Conservation (phyloP, 2,797 vertebrate genomes). For the Coracias cyanogaster region DNA sequence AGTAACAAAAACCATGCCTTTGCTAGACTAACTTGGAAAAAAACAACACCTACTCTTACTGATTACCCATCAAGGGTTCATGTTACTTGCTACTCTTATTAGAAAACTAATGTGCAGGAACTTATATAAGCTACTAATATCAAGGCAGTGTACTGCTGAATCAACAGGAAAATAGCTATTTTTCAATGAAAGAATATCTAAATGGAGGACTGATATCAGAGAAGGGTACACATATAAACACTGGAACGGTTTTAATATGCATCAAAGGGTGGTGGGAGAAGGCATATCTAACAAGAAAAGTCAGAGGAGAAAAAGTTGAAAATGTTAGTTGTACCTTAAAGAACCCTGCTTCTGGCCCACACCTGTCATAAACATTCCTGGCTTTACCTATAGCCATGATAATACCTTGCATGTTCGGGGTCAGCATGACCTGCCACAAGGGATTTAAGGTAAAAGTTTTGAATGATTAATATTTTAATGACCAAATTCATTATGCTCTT, state of each 20-base stretch:
- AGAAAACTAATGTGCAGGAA: background rate
- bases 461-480: constrained; percentile 73
- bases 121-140: background rate
- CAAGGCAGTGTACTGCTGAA: background rate
- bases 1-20: background rate
- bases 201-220: background rate
- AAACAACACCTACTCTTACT: background rate
- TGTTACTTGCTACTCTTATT: background rate
- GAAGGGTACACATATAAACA: background rate
- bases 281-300: constrained; percentile 20
- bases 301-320: constrained; percentile 62
- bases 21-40: background rate
- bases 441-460: constrained; percentile 81
- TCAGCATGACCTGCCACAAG: constrained; percentile 96
- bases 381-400: constrained; percentile 99
- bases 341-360: constrained; percentile 97
- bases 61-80: background rate
- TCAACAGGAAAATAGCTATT: background rate
- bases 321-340: constrained; percentile 93
- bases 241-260: constrained; percentile 2
- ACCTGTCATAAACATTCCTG: constrained; percentile 96
- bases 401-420: constrained; percentile 99
- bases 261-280: background rate
- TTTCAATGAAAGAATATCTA: background rate
- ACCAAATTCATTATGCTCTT: constrained; percentile 60